Evolutionary conservation across 2,113 vertebrate genomes (phyloP).

Genomic region (Saguinus imperator): DNA sequence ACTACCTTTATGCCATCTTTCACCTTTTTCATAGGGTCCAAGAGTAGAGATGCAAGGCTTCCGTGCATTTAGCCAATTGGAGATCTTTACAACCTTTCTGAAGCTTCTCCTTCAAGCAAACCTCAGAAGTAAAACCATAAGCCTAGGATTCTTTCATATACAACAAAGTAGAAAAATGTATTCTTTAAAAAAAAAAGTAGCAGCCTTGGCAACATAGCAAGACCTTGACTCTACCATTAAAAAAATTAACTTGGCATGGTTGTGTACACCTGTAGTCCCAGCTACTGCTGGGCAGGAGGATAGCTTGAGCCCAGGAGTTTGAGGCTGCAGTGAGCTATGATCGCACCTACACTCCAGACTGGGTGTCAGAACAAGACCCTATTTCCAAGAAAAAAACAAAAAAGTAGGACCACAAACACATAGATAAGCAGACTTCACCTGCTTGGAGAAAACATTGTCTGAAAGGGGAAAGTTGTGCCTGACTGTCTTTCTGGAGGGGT

Average conservation of each 20-base stretch:
- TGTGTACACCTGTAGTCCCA: too few relatives aligned
- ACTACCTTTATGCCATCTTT: not conserved
- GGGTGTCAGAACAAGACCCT: too few relatives aligned
- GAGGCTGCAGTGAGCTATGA: too few relatives aligned
- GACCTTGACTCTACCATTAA: too few relatives aligned
- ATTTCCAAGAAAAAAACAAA: too few relatives aligned
- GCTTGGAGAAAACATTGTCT: not conserved
- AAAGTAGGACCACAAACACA: not conserved
- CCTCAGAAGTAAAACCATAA: not conserved
- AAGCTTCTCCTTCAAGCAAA: not conserved
- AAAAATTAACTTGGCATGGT: too few relatives aligned
- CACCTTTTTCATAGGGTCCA: not conserved
- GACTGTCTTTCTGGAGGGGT: not conserved
- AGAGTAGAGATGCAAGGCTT: not conserved
- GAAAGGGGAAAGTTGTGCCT: not conserved
- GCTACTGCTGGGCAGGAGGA: too few relatives aligned
- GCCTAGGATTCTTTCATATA: not conserved
- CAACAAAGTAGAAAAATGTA: not conserved
- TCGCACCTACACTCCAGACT: too few relatives aligned
- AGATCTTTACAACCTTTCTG: not conserved
- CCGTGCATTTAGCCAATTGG: not conserved
- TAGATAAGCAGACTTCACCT: not conserved
- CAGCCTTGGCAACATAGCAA: too few relatives aligned
- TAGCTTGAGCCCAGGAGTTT: too few relatives aligned
- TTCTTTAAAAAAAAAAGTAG: not conserved